These are phyloP conservation scores for Discoglossus pictus DNA, from an alignment of 2,797 vertebrate genomes.

Conservation along the genomic window DNA sequence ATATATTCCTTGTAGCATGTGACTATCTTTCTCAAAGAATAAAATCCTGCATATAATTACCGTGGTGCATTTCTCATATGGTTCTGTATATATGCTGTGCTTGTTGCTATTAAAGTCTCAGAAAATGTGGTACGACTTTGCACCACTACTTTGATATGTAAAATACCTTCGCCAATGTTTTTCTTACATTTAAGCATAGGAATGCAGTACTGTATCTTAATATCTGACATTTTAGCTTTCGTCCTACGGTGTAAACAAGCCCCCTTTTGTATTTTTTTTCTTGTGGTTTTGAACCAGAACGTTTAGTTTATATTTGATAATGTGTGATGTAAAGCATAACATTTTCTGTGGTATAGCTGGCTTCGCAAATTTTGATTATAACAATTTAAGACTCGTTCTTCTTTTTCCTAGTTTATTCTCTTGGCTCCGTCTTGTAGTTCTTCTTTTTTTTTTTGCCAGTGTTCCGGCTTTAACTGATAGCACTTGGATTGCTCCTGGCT, in stretches of 20 bases:
- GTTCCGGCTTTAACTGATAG: conserved; percentile 47
- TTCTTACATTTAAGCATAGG: conserved; percentile 48
- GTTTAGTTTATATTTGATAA: conserved; percentile 49
- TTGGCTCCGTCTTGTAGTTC: background rate
- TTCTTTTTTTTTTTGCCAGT: conserved; percentile 30
- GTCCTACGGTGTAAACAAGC: conserved; percentile 45
- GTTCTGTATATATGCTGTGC: conserved; percentile 37
- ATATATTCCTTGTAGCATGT: conserved; percentile 18
- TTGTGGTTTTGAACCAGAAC: conserved; percentile 35
- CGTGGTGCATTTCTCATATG: conserved; percentile 37
- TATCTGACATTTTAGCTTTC: conserved; percentile 19
- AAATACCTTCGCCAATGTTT: conserved; percentile 34
- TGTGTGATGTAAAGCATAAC: conserved; percentile 42
- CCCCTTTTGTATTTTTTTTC: conserved; percentile 26
- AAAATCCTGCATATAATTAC: conserved; percentile 24
- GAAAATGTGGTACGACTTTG: conserved; percentile 50
- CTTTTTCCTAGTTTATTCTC: conserved; percentile 8
- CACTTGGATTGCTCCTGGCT: conserved; percentile 45
- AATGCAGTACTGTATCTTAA: conserved; percentile 34
- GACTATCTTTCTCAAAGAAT: conserved; percentile 6
- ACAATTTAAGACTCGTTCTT: conserved; percentile 37
- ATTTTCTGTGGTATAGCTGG: conserved; percentile 30
- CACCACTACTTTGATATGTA: conserved; percentile 46
- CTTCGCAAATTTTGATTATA: conserved; percentile 23
- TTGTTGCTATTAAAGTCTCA: conserved; percentile 44